Conservation (phyloP, 2,113 vertebrate species). For the Corvus cornix region DNA sequence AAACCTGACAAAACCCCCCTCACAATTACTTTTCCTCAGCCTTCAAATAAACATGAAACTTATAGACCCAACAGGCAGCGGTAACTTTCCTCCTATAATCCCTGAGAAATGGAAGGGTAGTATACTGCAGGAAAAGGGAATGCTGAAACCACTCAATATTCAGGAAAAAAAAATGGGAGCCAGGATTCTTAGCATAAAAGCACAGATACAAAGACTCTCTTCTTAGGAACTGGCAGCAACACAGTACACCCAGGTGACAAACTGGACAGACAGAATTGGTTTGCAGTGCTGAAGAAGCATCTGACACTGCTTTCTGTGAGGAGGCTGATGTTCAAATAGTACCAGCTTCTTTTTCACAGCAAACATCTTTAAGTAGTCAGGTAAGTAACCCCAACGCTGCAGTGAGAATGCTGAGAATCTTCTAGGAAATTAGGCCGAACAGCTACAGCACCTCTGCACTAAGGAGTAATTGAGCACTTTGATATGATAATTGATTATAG, state of each 20-base stretch:
- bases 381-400: not conserved
- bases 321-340: not conserved
- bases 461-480: conserved; percentile 58
- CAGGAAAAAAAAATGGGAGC: not conserved
- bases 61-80: not conserved
- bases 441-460: conserved; percentile 10
- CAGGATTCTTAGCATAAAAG: not conserved
- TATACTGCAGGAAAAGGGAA: not conserved
- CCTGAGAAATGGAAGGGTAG: not conserved
- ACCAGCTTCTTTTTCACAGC: not conserved
- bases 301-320: not conserved
- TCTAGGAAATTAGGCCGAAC: conserved; percentile 35
- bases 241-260: not conserved
- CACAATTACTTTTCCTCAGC: not conserved
- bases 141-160: not conserved
- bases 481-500: conserved; percentile 68
- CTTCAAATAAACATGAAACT: not conserved
- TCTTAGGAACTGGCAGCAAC: not conserved
- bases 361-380: not conserved
- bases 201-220: not conserved
- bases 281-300: not conserved
- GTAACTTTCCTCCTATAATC: not conserved
- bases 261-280: not conserved
- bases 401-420: not conserved
- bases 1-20: not conserved